Conservation (phyloP, 2,113 vertebrate genomes). For the Lasiurus cinereus region DNA sequence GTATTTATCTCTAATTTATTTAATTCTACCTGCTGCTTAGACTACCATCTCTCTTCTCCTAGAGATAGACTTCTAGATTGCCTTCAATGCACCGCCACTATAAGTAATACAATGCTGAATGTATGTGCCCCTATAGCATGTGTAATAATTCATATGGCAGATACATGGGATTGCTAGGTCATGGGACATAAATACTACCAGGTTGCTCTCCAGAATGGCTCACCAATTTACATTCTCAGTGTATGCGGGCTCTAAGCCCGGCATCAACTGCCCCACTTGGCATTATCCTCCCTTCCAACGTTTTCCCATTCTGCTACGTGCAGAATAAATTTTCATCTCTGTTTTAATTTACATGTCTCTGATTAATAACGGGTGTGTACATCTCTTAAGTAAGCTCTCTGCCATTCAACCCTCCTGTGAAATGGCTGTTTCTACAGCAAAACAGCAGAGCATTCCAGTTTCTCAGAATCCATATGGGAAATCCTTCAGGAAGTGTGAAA, state of each 20-base stretch:
- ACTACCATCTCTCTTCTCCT: background rate
- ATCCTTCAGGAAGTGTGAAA: background rate
- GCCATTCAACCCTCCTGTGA: background rate
- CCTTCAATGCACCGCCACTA: background rate
- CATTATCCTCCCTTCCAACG: background rate
- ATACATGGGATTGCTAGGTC: rapidly evolving
- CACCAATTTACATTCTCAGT: background rate
- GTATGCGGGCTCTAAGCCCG: background rate
- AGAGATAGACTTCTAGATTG: background rate
- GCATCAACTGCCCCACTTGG: background rate
- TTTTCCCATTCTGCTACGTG: background rate
- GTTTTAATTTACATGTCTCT: background rate
- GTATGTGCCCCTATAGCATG: background rate
- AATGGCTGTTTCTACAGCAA: background rate
- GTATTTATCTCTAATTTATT: background rate
- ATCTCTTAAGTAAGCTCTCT: background rate
- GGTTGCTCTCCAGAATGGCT: background rate
- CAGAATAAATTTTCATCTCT: background rate
- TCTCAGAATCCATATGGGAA: background rate
- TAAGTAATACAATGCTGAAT: background rate
- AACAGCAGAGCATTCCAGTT: background rate
- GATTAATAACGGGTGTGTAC: background rate
- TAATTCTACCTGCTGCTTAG: background rate
- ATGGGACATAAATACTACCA: background rate
- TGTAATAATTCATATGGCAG: background rate